Conservation (phyloP, 37 sponge, comb jelly and placozoan species). For the Halisarca cf. caerulea region DNA sequence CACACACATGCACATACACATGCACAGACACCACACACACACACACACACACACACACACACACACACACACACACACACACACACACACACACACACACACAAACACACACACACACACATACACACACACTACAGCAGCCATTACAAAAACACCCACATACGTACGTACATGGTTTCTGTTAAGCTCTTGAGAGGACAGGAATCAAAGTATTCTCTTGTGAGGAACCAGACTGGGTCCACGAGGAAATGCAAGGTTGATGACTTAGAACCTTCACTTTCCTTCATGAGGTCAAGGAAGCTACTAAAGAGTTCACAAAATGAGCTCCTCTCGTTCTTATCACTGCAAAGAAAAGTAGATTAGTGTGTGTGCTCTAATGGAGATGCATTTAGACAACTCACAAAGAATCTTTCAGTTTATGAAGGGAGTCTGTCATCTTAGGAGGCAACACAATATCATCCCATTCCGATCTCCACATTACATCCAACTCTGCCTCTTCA, state of each 20-base stretch:
- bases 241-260: too few relatives aligned
- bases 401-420: neutral
- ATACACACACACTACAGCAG: neutral
- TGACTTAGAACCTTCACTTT: too few relatives aligned
- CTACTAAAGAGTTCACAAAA: too few relatives aligned
- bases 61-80: slow-evolving; percentile 16
- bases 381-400: neutral
- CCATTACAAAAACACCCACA: neutral
- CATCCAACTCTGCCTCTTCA: neutral
- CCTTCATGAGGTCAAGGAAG: too few relatives aligned
- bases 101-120: neutral
- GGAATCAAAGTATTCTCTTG: too few relatives aligned
- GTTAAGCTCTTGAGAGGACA: too few relatives aligned
- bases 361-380: too few relatives aligned
- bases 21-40: neutral
- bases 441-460: neutral
- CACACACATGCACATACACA: neutral
- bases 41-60: neutral
- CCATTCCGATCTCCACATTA: neutral
- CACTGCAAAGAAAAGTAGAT: too few relatives aligned
- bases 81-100: neutral
- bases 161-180: neutral
- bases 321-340: too few relatives aligned
- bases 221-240: too few relatives aligned
- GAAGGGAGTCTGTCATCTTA: neutral